Evolutionary conservation across 53 echinoderm and acorn worm genomes (phyloP), one percentile per base, ranked within the genome.

Genomic region (Henricia sp.): DNA sequence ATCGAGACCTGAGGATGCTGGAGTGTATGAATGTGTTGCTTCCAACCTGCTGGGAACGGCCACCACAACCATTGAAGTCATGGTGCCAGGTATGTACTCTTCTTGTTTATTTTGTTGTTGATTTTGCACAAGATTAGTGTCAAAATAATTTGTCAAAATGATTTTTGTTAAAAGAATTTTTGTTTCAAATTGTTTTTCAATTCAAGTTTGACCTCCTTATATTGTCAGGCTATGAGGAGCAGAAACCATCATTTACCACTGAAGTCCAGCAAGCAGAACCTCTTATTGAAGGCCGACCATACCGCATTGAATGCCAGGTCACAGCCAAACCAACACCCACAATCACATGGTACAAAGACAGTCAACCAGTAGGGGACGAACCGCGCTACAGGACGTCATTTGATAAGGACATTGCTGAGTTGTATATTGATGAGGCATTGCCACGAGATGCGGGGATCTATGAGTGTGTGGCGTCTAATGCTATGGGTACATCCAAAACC

Each of bases 311-410:
- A 42, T 86, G 87, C 23, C 89, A 91, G 34, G 87, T 96, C 24
- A 64, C 48, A 29, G 93, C 90, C 50, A 40, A 82, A 27, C 96
- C 96, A 28, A 80, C 83, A 34, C 96, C 96, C 37, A 84, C 77
- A 17, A 84, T 96, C 43, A 91, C 88, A 9, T 96, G 96, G 96
- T 96, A 93, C 76, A 96, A 93, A 60, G 93, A 96, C 83, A 93
- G 96, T 37, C 77, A 84, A 64, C 87, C 89, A 9, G 82, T 96
- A 6, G 73, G 72, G 27, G 84, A 87, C 44, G 89, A 93, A 34
- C 86, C 85, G 33, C 51, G 91, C 51, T 83, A 91, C 39, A 87
- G 93, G 42, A 71, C 87, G 35, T 83, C 90, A 28, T 91, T 92
- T 69, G 89, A 84, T 70, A 91, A 96, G 37, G 93, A 91, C 69